Evolutionary conservation across 2,113 vertebrate genomes (phyloP).

Genomic region (Pristiophorus japonicus): DNA sequence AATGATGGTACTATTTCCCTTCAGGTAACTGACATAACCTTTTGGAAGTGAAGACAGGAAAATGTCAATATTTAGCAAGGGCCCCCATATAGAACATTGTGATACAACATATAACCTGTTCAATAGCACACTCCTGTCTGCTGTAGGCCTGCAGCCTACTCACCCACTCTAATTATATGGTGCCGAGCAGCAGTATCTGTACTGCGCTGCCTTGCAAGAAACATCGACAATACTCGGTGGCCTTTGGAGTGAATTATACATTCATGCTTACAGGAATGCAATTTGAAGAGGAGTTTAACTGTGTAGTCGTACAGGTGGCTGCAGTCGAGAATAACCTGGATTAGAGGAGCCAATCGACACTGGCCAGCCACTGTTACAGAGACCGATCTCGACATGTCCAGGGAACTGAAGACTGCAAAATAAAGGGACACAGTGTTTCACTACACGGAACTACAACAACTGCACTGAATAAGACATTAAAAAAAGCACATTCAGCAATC

Average conservation of each 20-base stretch:
- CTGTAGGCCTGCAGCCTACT: not conserved
- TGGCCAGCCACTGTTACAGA: slow-evolving; percentile 86
- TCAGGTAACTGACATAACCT: not conserved
- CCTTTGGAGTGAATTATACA: accelerated
- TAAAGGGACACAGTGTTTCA: slow-evolving; percentile 1
- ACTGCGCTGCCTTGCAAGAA: not conserved
- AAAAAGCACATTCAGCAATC: not conserved
- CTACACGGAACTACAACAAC: not conserved
- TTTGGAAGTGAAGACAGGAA: not conserved
- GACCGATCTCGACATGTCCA: slow-evolving; percentile 95
- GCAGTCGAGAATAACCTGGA: slow-evolving; percentile 90
- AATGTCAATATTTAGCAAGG: not conserved
- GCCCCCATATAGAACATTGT: not conserved
- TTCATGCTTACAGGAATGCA: slow-evolving; percentile 84
- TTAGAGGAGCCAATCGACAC: slow-evolving; percentile 92
- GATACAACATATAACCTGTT: not conserved
- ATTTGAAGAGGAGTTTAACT: slow-evolving; percentile 94
- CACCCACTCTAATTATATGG: not conserved
- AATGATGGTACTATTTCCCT: not conserved
- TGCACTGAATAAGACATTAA: not conserved
- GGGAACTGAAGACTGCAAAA: slow-evolving; percentile 78
- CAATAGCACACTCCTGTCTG: not conserved
- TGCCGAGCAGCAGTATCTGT: not conserved
- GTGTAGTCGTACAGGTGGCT: slow-evolving; percentile 97
- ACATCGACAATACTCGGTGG: not conserved